These are phyloP conservation scores for Garrulus glandarius DNA, from an alignment of 2,797 vertebrate species.

Conservation along the genomic window DNA sequence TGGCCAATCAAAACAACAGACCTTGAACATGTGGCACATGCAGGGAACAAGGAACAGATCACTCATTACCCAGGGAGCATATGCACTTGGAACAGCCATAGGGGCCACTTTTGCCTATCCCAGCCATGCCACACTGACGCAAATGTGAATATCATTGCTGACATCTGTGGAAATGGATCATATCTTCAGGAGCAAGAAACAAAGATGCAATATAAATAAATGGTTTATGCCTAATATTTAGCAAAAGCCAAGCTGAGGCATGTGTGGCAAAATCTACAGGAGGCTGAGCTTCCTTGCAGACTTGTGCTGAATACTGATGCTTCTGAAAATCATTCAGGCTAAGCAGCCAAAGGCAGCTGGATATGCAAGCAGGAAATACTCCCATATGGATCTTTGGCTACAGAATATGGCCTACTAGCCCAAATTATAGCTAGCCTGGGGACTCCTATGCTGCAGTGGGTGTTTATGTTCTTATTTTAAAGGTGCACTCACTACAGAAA, in stretches of 20 bases:
- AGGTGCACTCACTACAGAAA: neutral
- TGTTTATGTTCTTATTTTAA: neutral
- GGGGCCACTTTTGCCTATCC: neutral
- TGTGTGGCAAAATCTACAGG: neutral
- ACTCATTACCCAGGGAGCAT: neutral
- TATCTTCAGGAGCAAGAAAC: neutral
- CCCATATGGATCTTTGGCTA: neutral
- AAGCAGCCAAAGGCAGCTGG: neutral
- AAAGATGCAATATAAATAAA: neutral
- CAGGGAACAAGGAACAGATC: neutral
- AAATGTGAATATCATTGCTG: neutral
- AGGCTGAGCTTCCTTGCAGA: neutral
- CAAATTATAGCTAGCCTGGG: neutral
- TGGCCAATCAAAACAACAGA: neutral
- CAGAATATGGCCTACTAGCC: neutral
- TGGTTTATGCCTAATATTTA: neutral
- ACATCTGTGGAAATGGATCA: rapidly evolving
- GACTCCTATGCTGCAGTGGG: neutral
- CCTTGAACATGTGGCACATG: rapidly evolving
- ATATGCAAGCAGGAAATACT: neutral
- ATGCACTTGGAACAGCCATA: rapidly evolving
- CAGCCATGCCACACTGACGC: neutral
- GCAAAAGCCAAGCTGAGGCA: neutral
- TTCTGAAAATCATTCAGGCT: neutral
- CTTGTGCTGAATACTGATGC: neutral